Evolutionary conservation across 2,113 vertebrate genomes (phyloP), one percentile per base, ranked within the genome.

Genomic region (Malaclemys terrapin): DNA sequence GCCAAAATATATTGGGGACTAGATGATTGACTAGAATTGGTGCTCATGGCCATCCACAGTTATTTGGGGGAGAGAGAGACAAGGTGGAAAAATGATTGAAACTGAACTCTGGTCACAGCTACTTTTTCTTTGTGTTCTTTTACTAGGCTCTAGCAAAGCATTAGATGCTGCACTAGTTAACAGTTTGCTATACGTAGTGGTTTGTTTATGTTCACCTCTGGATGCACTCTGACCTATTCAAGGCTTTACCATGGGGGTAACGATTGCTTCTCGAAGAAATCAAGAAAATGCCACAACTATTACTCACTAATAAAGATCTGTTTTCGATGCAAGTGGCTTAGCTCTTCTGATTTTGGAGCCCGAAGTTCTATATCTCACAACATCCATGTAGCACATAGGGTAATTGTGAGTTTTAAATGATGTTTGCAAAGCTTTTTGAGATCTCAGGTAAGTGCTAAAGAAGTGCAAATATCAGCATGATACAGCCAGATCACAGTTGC

Each of bases 391-490:
- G 52, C n/a, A 56, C 2, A 5, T n/a, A 25, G 4, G 50, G 6
- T 22, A 13, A 54, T 7, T 19, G 12, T 27, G 52, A 56, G 24
- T 38, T 24, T 27, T 56, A 38, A 27, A 25, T 56, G n/a, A n/a
- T 25, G 8, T 56, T 42, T 56, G 8, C 42, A 78, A 35, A 85
- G 13, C 45, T 19, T 72, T 52, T 69, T 72, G 52, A 56, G 49
- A 49, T 29, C 59, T 75, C 45, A 85, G 57, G 42, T 76, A 49
- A n/a, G 76, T 78, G 49, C 78, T 65, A n/a, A 78, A 89, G 12
- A 22, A 24, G 7, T 93, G 92, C 87, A 89, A 86, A 65, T 53
- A 54, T 76, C 52, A 49, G 81, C 59, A 62, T 86, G 57, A 9
- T 45, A 35, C 31, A 54, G 79, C 38, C 59, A 38, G 65, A 89